Conservation (phyloP, 1,140 invertebrate species). For the Papilio dardanus region DNA sequence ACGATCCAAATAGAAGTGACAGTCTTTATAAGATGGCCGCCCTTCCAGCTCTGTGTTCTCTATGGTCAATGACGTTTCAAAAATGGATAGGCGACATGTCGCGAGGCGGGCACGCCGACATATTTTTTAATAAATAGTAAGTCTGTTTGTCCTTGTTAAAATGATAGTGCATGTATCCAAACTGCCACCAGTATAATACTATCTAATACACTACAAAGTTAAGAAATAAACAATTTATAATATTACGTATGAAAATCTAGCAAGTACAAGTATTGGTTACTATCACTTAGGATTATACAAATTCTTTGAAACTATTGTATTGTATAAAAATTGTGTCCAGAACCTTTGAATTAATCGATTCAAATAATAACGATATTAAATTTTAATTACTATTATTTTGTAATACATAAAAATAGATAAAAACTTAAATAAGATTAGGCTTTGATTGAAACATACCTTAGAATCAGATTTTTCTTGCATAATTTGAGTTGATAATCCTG, state of each 20-base stretch:
- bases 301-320: slow-evolving; percentile 16
- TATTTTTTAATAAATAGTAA: no score
- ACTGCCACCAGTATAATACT: slow-evolving; percentile 41
- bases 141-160: neutral
- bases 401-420: slow-evolving; percentile 20
- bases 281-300: slow-evolving; percentile 25
- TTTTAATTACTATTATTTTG: neutral
- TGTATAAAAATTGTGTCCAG: slow-evolving; percentile 16
- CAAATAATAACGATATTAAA: neutral
- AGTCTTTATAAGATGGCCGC: no score
- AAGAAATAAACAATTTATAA: slow-evolving; percentile 38
- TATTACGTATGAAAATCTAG: slow-evolving; percentile 36
- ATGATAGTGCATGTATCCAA: slow-evolving; percentile 41
- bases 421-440: slow-evolving; percentile 12
- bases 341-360: neutral
- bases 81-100: no score
- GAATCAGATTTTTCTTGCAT: neutral
- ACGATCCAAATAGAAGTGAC: no score
- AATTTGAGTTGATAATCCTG: neutral
- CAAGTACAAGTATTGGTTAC: slow-evolving; percentile 33
- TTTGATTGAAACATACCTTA: neutral
- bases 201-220: slow-evolving; percentile 49
- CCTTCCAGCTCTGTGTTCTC: no score
- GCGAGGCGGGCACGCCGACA: no score
- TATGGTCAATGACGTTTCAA: no score